Conservation (phyloP, 2,888 invertebrate genomes). For the Operophtera brumata region DNA sequence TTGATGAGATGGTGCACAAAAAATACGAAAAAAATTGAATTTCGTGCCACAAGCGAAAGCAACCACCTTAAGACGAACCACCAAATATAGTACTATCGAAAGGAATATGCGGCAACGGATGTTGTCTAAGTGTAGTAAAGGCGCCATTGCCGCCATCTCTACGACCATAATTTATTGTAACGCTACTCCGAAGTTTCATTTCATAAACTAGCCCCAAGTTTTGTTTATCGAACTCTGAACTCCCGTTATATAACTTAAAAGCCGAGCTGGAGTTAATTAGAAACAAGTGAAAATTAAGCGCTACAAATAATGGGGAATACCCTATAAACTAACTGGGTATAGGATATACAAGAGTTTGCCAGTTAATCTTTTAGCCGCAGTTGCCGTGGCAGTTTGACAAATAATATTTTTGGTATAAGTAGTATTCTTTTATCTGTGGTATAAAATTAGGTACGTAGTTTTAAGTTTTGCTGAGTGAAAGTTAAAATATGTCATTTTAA, state of each 20-base stretch:
- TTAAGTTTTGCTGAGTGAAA: background rate
- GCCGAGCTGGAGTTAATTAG: constrained; percentile 35
- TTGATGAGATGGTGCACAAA: too few species aligned
- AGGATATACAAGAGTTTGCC: constrained; percentile 31
- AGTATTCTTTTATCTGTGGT: too few species aligned
- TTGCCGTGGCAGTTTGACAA: constrained; percentile 11
- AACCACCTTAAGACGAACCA: too few species aligned
- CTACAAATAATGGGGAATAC: constrained; percentile 36
- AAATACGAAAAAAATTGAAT: too few species aligned
- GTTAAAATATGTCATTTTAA: too few species aligned
- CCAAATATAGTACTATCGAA: too few species aligned
- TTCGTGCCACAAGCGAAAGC: too few species aligned
- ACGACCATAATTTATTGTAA: background rate
- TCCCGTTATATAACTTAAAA: constrained; percentile 36
- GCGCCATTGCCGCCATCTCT: background rate
- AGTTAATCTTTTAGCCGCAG: constrained; percentile 28
- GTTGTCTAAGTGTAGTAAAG: background rate
- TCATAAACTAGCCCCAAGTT: constrained; percentile 35
- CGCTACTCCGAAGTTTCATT: constrained; percentile 27
- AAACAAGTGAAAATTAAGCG: constrained; percentile 39
- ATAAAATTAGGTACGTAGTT: too few species aligned
- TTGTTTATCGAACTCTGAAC: constrained; percentile 38
- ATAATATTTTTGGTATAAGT: background rate
- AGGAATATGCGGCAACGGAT: background rate
- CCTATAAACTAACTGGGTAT: constrained; percentile 35